Percentiles rank a stretch among this genome's conserved stretches.
phyloP scores from a whole-genome alignment of 1,140 invertebrate genomes.

The Rhyacophila brunnea region DNA sequence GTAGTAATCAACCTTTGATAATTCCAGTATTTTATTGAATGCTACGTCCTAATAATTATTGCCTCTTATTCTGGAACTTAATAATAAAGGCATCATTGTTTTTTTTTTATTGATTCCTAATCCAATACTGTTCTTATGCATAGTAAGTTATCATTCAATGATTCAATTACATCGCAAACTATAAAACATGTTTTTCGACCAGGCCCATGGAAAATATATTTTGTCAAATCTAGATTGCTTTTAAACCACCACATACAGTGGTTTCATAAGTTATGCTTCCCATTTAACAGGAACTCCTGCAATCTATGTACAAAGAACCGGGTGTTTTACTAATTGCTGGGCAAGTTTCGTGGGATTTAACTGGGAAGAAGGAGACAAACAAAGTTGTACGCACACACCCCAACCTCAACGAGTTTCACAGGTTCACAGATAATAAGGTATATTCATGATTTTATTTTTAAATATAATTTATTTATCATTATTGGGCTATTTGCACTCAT shows the following conservation, averaged over 20 bases:
- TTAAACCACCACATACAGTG: no score
- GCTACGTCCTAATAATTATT: not conserved
- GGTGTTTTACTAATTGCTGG: slow-evolving; percentile 61
- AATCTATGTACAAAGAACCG: slow-evolving; percentile 60
- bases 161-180: no score
- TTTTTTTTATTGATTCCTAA: no score
- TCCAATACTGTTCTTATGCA: no score
- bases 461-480: slow-evolving; percentile 4
- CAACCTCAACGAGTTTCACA: slow-evolving; percentile 65
- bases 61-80: not conserved
- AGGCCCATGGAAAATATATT: no score
- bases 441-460: slow-evolving; percentile 27
- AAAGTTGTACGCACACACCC: slow-evolving; percentile 57
- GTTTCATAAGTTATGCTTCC: no score
- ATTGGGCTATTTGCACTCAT: slow-evolving; percentile 16
- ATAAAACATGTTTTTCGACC: no score
- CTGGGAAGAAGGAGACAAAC: slow-evolving; percentile 59
- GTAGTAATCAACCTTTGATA: not conserved
- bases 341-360: slow-evolving; percentile 64
- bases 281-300: slow-evolving; percentile 60
- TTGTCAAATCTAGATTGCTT: no score
- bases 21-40: not conserved
- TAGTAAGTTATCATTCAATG: no score
- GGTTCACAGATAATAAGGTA: slow-evolving; percentile 63
- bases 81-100: not conserved